Percentiles rank a stretch among this genome's conserved stretches.
These are phyloP conservation scores for Tortrix viridana DNA, from an alignment of 2,888 invertebrate genomes.

Conservation along the genomic window DNA sequence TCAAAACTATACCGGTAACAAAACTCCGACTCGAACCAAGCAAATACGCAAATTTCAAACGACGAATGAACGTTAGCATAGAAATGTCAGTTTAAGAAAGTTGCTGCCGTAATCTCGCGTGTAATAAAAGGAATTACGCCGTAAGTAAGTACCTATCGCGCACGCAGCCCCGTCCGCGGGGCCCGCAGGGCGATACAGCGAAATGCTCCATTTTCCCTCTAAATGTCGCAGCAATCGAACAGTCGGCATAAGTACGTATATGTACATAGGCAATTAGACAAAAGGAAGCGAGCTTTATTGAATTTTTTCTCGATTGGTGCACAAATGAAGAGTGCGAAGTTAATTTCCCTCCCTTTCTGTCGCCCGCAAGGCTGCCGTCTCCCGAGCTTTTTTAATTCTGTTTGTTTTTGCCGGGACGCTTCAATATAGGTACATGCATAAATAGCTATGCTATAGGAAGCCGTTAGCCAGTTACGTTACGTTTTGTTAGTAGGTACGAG, in stretches of 20 bases:
- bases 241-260: slow-evolving; percentile 65
- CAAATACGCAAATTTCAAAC: too few relatives aligned
- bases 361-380: slow-evolving; percentile 60
- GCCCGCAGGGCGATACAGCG: slow-evolving; percentile 46
- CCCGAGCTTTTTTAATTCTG: slow-evolving; percentile 64
- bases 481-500: slow-evolving; percentile 41
- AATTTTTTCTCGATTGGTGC: slow-evolving; percentile 81
- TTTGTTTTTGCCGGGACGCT: slow-evolving; percentile 54
- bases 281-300: slow-evolving; percentile 80
- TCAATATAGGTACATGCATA: slow-evolving; percentile 25
- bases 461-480: slow-evolving; percentile 20
- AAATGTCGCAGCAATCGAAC: slow-evolving; percentile 63
- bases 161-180: slow-evolving; percentile 22
- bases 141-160: slow-evolving; percentile 30
- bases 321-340: slow-evolving; percentile 77
- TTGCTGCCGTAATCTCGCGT: slow-evolving; percentile 1
- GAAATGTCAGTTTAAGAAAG: slow-evolving; percentile 1
- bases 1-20: too few relatives aligned
- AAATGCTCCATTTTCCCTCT: slow-evolving; percentile 54
- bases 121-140: slow-evolving; percentile 14
- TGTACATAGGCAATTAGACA: slow-evolving; percentile 80
- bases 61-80: background rate
- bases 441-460: slow-evolving; percentile 35
- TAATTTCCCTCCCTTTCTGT: slow-evolving; percentile 69
- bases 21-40: too few relatives aligned